phyloP scores from a whole-genome alignment of 2,888 invertebrate species.

The Orthosia cruda region DNA sequence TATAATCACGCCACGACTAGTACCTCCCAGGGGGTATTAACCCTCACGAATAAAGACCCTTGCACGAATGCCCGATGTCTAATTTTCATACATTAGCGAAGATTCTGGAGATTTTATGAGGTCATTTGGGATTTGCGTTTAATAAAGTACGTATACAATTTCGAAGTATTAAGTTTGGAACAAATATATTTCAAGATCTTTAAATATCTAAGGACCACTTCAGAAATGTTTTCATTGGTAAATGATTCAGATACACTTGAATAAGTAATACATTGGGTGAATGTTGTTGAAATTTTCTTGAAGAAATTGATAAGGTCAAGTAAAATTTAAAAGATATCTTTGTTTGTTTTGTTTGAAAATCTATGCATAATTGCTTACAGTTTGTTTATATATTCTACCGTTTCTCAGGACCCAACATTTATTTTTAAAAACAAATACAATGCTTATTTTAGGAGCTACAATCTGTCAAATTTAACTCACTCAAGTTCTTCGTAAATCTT shows the following conservation, averaged over 20 bases:
- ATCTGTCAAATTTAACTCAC: background rate
- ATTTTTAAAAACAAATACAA: too few species aligned
- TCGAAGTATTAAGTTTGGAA: slow-evolving; percentile 4
- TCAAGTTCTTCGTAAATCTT: slow-evolving; percentile 10
- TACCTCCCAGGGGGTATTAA: slow-evolving; percentile 30
- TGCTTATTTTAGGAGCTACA: background rate
- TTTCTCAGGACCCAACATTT: too few species aligned
- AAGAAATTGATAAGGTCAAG: background rate
- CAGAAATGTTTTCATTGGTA: background rate
- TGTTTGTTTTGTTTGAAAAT: too few species aligned
- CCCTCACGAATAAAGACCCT: slow-evolving; percentile 29
- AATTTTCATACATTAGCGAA: slow-evolving; percentile 54
- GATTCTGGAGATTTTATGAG: slow-evolving; percentile 40
- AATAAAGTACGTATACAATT: slow-evolving; percentile 38
- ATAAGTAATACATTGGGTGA: background rate
- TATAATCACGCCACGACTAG: slow-evolving; percentile 36
- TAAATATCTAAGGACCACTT: slow-evolving; percentile 13
- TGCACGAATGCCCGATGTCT: slow-evolving; percentile 20
- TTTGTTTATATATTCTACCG: too few species aligned
- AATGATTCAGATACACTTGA: background rate
- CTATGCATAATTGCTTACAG: too few species aligned
- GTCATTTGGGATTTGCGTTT: slow-evolving; percentile 39
- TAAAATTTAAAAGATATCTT: background rate
- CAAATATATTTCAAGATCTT: slow-evolving; percentile 18
- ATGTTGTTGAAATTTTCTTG: background rate